Evolutionary conservation across 2,797 vertebrate genomes (phyloP), one percentile per base, ranked within the genome.

Genomic region (Sparus aurata): DNA sequence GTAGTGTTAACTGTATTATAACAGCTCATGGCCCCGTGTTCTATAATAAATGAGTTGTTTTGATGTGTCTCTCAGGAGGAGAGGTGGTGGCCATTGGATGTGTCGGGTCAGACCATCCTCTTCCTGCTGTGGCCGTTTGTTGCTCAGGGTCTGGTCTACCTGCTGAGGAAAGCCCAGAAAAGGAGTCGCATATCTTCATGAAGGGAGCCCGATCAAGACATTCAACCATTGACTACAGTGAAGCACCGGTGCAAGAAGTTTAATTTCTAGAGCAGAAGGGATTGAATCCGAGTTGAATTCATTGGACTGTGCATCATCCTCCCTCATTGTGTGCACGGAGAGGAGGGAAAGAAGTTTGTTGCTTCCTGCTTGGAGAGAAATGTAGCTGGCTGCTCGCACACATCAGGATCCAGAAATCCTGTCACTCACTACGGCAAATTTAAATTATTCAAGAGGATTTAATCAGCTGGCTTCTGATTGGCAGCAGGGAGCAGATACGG

Each of bases 81-180:
- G 4, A 85, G 77, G 70, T 94, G 87, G 22, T 94, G 96, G 96
- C 94, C 95, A 0, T 92, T 96, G 41, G 80, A 92, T 0, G 75
- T 94, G 72, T 96, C 96, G 0, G 93, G 89, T 0, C 94, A 69
- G 63, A 96, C 96, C 0, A 68, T 97, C 20, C 80, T 99, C 87
- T 92, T 99, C 73, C 25, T 98, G 75, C 55, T 98, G 65, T 99
- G 98, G 98, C 98, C 98, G 20, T 97, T 98, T 50, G 43, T 97
- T 0, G 96, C 96, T 72, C 97, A 98, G 91, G 96, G 95, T 87
- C 86, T 99, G 73, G 87, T 97, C 67, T 85, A 91, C 81, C 91
- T 95, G 63, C 72, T 96, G 71, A 89, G 69, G 75, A 91, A 86
- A 74, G 85, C 80, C 65, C 92, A 92, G 47, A 90, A 59, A 84